Base-by-base conservation (phyloP, 2,113 vertebrate genomes). In the Epinephelus fuscoguttatus region DNA sequence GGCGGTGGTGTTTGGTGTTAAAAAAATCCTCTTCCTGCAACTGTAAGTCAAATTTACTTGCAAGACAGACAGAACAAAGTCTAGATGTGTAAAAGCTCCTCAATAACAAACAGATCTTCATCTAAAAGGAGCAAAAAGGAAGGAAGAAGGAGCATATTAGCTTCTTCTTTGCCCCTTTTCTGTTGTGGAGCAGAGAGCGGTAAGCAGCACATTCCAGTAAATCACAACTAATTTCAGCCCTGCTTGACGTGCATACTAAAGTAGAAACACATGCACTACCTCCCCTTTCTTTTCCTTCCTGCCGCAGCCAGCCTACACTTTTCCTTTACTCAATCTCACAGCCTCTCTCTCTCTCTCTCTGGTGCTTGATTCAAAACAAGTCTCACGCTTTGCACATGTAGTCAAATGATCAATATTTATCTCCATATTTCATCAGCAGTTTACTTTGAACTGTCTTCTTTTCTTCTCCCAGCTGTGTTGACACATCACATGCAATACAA, bases 221-320 rank as follows among this genome's bases (percentile, higher is more conserved):
- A 93, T 94, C 92, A 91, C 89, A 91, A 91, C 91, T 91, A 91
- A 94, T 93, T 92, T 93, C 91, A 93, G 90, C 84, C 81, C 84
- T 84, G 89, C 87, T 90, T 91, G 93, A 94, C 90, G 76, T 91
- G 92, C 92, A 84, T 89, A 64, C 88, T 93, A 91, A 94, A 94
- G 90, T 91, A 92, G 87, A 93, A 94, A 94, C 92, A 93, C 91
- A 93, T 94, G 93, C 87, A 87, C 86, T 77, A 45, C 91, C 85
- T 88, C 91, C 88, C 82, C 86, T 90, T 84, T 88, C 86, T 86
- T 79, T 87, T 85, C 83, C 89, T 91, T 88, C 80, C 88, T 86
- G 80, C 88, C 82, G 55, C 85, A 77, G 86, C 81, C 85, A 86
- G 85, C 90, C 88, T 78, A 85, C 85, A 83, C 89, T 91, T 84